Evolutionary conservation across 2,888 invertebrate species (phyloP).

Genomic region (Zele albiditarsus): DNA sequence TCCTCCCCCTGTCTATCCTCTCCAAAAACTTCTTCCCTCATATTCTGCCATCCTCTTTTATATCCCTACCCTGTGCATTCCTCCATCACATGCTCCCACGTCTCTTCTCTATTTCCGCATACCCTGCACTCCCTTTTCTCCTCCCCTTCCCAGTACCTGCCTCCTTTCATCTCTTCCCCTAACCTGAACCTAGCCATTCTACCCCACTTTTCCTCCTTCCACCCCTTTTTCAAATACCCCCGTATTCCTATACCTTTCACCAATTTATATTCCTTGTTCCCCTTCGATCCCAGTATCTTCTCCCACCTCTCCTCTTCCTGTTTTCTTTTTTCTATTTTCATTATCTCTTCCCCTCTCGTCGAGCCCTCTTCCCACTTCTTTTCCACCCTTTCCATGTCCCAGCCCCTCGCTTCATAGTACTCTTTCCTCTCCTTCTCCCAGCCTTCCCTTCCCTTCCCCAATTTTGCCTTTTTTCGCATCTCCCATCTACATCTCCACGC

Average conservation of each 20-base stretch:
- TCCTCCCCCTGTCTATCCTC: no score
- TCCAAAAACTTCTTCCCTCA: no score
- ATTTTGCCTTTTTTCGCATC: background rate
- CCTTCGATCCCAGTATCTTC: background rate
- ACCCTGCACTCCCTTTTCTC: background rate
- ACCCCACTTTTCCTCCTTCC: slow-evolving; percentile 4
- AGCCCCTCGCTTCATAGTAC: no score
- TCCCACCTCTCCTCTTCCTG: background rate
- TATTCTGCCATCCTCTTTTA: background rate
- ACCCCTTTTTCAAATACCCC: slow-evolving; percentile 14
- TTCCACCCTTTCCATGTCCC: no score
- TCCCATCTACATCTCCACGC: background rate
- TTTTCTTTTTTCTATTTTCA: no score
- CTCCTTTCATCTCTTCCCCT: background rate
- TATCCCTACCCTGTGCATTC: background rate
- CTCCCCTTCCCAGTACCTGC: slow-evolving; percentile 3
- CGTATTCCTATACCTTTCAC: background rate
- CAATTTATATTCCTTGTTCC: background rate
- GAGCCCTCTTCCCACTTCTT: background rate
- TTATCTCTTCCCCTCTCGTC: background rate
- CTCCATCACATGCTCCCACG: slow-evolving; percentile 14
- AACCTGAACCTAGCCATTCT: slow-evolving; percentile 6
- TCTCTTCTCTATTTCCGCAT: background rate
- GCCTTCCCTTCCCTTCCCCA: no score
- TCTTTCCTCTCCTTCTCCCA: no score